Conservation (phyloP, 2,113 vertebrate genomes). For the Xenopus borealis region DNA sequence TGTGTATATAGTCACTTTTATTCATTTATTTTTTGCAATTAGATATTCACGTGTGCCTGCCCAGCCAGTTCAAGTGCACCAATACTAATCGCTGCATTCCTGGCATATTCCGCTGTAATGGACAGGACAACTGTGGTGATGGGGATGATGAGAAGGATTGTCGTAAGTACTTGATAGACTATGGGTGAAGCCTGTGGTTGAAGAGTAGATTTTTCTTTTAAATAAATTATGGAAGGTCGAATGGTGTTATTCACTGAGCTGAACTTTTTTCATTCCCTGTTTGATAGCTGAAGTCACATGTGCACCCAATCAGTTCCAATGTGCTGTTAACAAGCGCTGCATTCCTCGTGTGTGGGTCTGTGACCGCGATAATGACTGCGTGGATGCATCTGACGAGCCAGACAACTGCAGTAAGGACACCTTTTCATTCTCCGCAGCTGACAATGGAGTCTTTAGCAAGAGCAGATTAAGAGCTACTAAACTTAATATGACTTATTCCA, state of each 20-base stretch:
- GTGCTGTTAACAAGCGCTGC: conserved; percentile 94
- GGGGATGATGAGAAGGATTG: conserved; percentile 96
- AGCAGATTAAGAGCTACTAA: too few relatives aligned
- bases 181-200: neutral
- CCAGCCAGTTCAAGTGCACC: conserved; percentile 96
- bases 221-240: too few relatives aligned
- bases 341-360: conserved; percentile 97
- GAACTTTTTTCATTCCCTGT: conserved; percentile 2
- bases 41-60: conserved; percentile 96
- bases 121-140: conserved; percentile 93
- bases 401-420: conserved; percentile 88
- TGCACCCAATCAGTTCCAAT: conserved; percentile 97
- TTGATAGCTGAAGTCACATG: conserved; percentile 90
- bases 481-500: too few relatives aligned
- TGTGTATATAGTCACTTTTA: too few relatives aligned
- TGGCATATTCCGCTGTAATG: conserved; percentile 93
- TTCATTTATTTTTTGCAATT: conserved; percentile 2
- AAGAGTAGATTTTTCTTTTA: too few relatives aligned
- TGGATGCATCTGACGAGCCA: conserved; percentile 90
- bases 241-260: too few relatives aligned
- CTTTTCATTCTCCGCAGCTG: neutral
- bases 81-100: conserved; percentile 95
- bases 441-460: too few relatives aligned
- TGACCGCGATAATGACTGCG: conserved; percentile 92
- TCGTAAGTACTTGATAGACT: conserved; percentile 70